Evolutionary conservation across 2,888 invertebrate genomes (phyloP), one percentile per base, ranked within the genome.

Genomic region (Drepanosiphum platanoidis): DNA sequence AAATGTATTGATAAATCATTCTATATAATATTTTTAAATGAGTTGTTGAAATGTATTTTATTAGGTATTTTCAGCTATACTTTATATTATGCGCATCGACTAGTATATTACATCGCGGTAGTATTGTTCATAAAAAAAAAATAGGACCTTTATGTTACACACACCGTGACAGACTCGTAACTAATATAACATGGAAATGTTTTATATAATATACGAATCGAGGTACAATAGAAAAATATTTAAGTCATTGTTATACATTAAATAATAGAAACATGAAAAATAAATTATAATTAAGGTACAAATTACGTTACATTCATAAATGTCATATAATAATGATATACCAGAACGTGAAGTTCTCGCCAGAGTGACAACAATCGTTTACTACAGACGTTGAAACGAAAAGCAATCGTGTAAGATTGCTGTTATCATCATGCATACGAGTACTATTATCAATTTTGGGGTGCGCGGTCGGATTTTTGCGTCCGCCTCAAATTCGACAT

Each of bases 261-360:
- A 34, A 68, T 34, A 34, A 72, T 46, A 34, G 5, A 58, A 34
- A 58, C 58, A n/a, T 52, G 52, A 52, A 75, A 75, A 75, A 52
- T 74, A 34, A n/a, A 75, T n/a, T 52, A 36, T 27, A 52, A 75
- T 30, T 75, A 75, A 52, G 34, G n/a, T 75, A 75, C n/a, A 27
- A 75, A 75, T 75, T n/a, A 75, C 34, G 34, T 52, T n/a, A 32
- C 52, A 34, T 75, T 75, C n/a, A 52, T 2, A 46, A 46, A 15
- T 11, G 34, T 22, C 22, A 32, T n/a, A n/a, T n/a, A n/a, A n/a
- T n/a, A n/a, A n/a, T n/a, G n/a, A n/a, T n/a, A n/a, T n/a, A n/a
- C n/a, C n/a, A n/a, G n/a, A n/a, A n/a, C n/a, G n/a, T n/a, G n/a
- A n/a, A n/a, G n/a, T n/a, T n/a, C n/a, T n/a, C n/a, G n/a, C n/a